These are phyloP conservation scores for Campylomormyrus numenius DNA, from an alignment of 2,113 vertebrate genomes.

Conservation along the genomic window DNA sequence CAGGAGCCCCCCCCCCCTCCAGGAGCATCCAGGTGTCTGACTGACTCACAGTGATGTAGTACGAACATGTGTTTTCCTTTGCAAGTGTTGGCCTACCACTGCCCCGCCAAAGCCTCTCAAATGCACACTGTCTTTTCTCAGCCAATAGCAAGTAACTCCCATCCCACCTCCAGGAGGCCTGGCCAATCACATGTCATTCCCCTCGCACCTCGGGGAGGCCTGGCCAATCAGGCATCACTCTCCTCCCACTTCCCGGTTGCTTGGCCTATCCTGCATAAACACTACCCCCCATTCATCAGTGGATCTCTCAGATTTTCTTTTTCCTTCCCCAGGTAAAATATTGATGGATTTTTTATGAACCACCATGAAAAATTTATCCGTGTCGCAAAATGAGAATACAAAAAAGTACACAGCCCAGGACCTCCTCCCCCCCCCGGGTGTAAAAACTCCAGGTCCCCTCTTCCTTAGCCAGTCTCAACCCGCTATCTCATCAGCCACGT, in stretches of 20 bases:
- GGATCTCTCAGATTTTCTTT: constrained; percentile 61
- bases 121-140: constrained; percentile 57
- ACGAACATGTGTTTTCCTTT: background rate
- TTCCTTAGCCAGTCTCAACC: constrained; percentile 64
- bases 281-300: constrained; percentile 57
- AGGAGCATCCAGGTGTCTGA: background rate
- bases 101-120: constrained; percentile 24
- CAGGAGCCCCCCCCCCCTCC: background rate
- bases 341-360: constrained; percentile 76
- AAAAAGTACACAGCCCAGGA: constrained; percentile 66
- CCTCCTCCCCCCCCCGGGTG: constrained; percentile 53
- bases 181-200: constrained; percentile 54
- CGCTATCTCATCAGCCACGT: constrained; percentile 53
- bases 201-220: constrained; percentile 52
- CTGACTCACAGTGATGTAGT: background rate
- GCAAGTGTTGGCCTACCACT: background rate
- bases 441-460: constrained; percentile 54
- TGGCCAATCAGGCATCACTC: constrained; percentile 28
- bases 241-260: constrained; percentile 44
- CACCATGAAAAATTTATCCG: constrained; percentile 75
- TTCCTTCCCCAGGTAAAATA: constrained; percentile 66
- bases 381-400: constrained; percentile 64
- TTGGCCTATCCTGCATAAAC: constrained; percentile 58
- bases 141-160: background rate
- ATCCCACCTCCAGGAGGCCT: constrained; percentile 40